Conservation (phyloP, 1,140 invertebrate species). For the Pissodes strobi region DNA sequence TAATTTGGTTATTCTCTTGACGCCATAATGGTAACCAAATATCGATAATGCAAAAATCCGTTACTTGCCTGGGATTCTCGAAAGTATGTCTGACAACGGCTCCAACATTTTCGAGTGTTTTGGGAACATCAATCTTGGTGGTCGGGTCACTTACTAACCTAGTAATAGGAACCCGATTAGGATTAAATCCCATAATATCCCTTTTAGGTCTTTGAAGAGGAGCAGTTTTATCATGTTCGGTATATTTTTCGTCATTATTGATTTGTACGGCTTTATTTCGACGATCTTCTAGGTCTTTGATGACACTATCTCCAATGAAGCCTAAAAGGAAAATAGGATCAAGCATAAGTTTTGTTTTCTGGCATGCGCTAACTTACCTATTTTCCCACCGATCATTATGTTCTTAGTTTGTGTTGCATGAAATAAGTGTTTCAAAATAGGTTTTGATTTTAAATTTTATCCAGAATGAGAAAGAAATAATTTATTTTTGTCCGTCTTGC, state of each 20-base stretch:
- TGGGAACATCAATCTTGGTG: constrained; percentile 26
- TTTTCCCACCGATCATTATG: no score
- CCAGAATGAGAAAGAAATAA: no score
- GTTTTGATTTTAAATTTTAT: no score
- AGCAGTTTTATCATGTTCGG: background rate
- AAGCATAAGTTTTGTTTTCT: background rate
- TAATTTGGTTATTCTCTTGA: no score
- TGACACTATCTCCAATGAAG: constrained; percentile 23
- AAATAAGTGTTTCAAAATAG: no score
- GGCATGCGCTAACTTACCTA: background rate
- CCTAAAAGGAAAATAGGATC: constrained; percentile 12
- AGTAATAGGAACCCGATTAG: background rate
- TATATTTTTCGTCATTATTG: background rate
- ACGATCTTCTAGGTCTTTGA: constrained; percentile 13
- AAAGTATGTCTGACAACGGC: constrained; percentile 46
- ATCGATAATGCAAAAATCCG: background rate
- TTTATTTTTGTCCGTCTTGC: no score
- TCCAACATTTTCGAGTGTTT: constrained; percentile 45
- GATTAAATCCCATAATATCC: background rate
- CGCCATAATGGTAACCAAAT: no score
- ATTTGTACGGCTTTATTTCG: background rate
- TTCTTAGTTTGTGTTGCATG: no score
- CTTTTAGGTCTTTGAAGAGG: constrained; percentile 17
- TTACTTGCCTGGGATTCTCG: constrained; percentile 43
- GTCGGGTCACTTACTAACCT: constrained; percentile 27